These are phyloP conservation scores for Meteorus cinctellus DNA, from an alignment of 2,888 invertebrate species.

Conservation along the genomic window DNA sequence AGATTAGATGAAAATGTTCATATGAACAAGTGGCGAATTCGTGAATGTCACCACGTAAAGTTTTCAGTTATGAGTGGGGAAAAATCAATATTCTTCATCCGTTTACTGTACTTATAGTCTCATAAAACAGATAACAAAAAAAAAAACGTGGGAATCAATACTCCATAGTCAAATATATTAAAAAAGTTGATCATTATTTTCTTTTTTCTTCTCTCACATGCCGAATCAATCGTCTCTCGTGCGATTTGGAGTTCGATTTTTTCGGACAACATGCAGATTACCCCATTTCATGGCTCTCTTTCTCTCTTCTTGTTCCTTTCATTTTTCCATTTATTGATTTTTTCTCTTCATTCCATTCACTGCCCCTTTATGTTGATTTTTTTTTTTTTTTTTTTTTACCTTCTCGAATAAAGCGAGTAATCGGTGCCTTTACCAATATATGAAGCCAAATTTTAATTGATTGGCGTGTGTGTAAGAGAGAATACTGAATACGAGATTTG, in stretches of 20 bases:
- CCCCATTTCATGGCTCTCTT: neutral
- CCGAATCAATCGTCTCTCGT: neutral
- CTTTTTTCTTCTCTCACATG: neutral
- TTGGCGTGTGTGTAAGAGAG: neutral
- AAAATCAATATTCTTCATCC: no score
- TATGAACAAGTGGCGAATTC: neutral
- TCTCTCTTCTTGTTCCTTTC: neutral
- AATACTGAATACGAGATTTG: neutral
- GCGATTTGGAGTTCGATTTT: neutral
- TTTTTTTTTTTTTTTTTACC: neutral
- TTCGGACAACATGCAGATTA: neutral
- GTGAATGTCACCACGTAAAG: no score
- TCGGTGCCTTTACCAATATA: neutral
- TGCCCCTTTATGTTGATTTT: neutral
- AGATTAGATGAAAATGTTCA: neutral
- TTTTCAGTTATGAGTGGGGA: no score
- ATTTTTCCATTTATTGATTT: neutral
- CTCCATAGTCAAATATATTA: no score
- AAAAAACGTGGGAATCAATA: no score
- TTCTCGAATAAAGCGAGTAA: neutral
- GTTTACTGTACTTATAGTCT: no score
- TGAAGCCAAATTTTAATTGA: neutral
- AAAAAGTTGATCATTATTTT: no score
- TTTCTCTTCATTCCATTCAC: neutral
- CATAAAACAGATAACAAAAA: no score